A percentile compares a stretch with the other conserved stretches of the same genome.
Conservation (phyloP, 2,888 invertebrate species). For the Timema podura region DNA sequence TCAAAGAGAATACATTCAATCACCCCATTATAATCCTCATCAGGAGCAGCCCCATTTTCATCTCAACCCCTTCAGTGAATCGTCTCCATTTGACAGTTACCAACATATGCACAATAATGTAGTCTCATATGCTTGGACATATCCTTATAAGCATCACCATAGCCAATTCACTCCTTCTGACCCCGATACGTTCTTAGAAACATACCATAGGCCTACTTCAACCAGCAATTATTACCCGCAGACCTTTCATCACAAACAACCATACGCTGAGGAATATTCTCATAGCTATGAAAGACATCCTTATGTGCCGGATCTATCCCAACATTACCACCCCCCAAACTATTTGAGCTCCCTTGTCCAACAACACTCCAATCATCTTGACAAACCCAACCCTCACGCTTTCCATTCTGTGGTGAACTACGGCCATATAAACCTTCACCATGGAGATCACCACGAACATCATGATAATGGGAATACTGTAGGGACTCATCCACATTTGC, state of each 20-base stretch:
- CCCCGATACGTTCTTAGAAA: background rate
- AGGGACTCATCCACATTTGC: background rate
- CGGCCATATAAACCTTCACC: conserved; percentile 27
- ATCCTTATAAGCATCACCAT: background rate
- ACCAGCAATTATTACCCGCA: background rate
- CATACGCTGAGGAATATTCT: conserved; percentile 13
- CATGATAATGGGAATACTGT: conserved; percentile 23
- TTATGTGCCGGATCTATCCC: background rate
- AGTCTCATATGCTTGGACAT: conserved; percentile 12
- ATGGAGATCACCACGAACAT: conserved; percentile 29
- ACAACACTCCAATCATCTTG: background rate
- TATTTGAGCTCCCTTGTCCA: background rate
- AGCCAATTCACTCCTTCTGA: conserved; percentile 1
- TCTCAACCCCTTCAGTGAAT: background rate
- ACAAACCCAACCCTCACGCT: conserved; percentile 15
- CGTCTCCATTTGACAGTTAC: conserved; percentile 3
- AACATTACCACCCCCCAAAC: background rate
- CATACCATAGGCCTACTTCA: background rate
- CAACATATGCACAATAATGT: background rate
- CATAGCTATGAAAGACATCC: background rate
- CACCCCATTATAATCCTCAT: background rate
- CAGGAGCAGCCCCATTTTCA: background rate
- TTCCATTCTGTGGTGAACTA: conserved; percentile 30
- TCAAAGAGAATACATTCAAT: no score
- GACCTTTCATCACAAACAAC: background rate